Evolutionary conservation across 2,797 vertebrate species (phyloP).

Genomic region (Paratrypauchen microcephalus): DNA sequence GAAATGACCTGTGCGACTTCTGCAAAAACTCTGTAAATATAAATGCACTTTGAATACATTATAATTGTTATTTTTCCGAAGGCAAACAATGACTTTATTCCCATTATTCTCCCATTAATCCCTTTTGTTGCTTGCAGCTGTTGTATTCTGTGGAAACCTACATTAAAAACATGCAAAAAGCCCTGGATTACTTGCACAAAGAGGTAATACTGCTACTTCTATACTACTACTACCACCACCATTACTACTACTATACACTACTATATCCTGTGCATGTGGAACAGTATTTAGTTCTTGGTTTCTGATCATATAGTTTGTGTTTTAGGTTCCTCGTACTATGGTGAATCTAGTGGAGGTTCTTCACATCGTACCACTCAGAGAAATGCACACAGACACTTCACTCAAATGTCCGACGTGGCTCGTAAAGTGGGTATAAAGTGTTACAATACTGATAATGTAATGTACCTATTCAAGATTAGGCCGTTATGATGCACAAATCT

Average conservation of each 20-base stretch:
- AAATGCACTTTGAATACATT: neutral
- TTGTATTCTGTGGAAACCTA: constrained; percentile 79
- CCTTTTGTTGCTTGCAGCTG: constrained; percentile 63
- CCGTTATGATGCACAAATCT: neutral
- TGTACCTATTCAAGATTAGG: neutral
- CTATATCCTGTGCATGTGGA: no score
- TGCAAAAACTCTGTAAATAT: constrained; percentile 86
- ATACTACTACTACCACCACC: no score
- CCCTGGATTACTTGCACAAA: constrained; percentile 85
- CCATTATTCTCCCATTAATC: neutral
- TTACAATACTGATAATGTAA: no score
- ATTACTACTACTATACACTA: no score
- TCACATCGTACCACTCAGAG: constrained; percentile 74
- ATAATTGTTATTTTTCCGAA: neutral
- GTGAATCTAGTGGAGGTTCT: constrained; percentile 85
- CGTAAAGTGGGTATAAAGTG: constrained; percentile 60
- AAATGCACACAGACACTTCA: constrained; percentile 69
- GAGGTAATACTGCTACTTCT: constrained; percentile 71
- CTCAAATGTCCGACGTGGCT: constrained; percentile 81
- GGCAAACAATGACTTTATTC: neutral
- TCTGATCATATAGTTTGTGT: constrained; percentile 9
- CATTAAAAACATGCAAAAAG: constrained; percentile 67
- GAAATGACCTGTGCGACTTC: constrained; percentile 84
- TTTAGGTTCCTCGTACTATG: constrained; percentile 85
- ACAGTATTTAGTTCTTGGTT: neutral